Percentiles rank a stretch among this genome's conserved stretches.
Evolutionary conservation across 2,797 vertebrate genomes (phyloP).

Genomic region (Rhinatrema bivittatum): DNA sequence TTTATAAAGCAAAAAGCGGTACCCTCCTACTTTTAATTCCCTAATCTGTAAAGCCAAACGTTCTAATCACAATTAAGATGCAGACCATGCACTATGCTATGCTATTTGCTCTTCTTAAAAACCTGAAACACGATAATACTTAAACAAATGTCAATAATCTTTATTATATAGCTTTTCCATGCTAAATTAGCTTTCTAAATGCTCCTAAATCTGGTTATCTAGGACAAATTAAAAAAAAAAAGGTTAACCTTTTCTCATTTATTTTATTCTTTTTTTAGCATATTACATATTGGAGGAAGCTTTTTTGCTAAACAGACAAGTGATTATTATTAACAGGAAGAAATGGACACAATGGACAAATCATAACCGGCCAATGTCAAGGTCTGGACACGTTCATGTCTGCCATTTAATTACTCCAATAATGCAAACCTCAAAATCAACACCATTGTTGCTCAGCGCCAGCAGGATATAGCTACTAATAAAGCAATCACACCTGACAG

Average conservation of each 20-base stretch:
- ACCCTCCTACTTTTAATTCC: no score
- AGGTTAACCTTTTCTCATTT: neutral
- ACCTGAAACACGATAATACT: no score
- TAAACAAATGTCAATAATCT: no score
- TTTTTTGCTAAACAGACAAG: neutral
- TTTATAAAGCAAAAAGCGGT: no score
- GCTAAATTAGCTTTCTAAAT: no score
- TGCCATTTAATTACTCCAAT: neutral
- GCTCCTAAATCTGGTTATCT: no score
- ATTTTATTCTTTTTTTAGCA: neutral
- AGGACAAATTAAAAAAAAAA: no score
- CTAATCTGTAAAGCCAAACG: no score
- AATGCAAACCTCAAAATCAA: neutral
- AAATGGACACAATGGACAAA: slow-evolving; percentile 51
- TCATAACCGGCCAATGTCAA: neutral
- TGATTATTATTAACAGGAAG: slow-evolving; percentile 48
- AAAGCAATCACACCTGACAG: neutral
- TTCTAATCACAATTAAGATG: no score
- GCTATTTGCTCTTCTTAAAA: no score
- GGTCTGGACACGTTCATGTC: neutral
- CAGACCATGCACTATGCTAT: no score
- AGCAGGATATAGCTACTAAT: neutral
- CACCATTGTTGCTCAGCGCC: neutral
- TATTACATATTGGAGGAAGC: neutral
- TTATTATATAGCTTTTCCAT: no score